These are phyloP conservation scores for Ceratina calcarata DNA, from an alignment of 1,140 invertebrate genomes.

Conservation along the genomic window DNA sequence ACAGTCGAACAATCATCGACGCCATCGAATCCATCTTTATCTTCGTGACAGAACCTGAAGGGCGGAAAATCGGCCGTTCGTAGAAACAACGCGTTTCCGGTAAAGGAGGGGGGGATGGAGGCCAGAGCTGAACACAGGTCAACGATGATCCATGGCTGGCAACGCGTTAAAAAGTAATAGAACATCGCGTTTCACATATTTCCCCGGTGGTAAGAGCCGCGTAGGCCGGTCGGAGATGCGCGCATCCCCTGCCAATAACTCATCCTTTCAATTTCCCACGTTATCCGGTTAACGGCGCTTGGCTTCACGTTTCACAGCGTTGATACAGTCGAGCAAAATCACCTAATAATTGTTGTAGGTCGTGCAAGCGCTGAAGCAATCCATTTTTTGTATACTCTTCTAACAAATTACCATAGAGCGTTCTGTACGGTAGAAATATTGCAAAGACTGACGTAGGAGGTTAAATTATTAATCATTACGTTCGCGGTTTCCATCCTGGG, in stretches of 20 bases:
- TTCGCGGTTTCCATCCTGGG: too few relatives aligned
- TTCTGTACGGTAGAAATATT: too few relatives aligned
- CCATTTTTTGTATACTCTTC: too few relatives aligned
- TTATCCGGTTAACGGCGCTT: constrained; percentile 38
- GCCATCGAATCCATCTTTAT: background rate
- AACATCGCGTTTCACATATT: constrained; percentile 10
- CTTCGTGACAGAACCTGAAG: background rate
- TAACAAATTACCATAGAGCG: too few relatives aligned
- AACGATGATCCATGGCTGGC: background rate
- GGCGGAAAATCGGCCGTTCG: background rate
- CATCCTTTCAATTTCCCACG: constrained; percentile 35
- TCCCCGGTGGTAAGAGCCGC: background rate
- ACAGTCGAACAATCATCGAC: background rate
- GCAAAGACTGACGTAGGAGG: too few relatives aligned
- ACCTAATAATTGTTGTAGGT: constrained; percentile 22
- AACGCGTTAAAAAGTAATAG: constrained; percentile 30
- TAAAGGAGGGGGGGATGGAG: background rate
- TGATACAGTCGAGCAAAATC: constrained; percentile 20
- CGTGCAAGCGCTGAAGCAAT: background rate
- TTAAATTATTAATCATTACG: too few relatives aligned
- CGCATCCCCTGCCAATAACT: constrained; percentile 29
- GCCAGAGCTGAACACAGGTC: background rate
- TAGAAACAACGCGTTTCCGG: constrained; percentile 8
- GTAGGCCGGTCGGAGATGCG: background rate
- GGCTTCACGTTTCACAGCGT: constrained; percentile 12